Evolutionary conservation across 2,888 invertebrate species (phyloP).

Genomic region (Latheticus oryzae): DNA sequence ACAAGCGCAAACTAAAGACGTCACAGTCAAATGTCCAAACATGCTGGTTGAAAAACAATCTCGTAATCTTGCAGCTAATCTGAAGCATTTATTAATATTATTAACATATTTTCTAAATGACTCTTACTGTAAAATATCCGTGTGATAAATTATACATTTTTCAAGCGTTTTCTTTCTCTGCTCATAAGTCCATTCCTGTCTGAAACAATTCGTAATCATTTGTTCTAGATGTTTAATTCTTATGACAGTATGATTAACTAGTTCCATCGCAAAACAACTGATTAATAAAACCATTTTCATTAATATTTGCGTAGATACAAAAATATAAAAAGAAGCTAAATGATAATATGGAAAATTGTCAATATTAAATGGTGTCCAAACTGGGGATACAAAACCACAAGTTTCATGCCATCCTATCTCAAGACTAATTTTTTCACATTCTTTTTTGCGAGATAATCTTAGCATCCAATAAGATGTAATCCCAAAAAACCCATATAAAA

Average conservation of each 20-base stretch:
- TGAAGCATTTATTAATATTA: background rate
- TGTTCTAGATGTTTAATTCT: constrained; percentile 25
- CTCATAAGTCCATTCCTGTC: background rate
- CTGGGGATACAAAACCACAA: constrained; percentile 22
- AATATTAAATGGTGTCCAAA: constrained; percentile 21
- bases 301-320: constrained; percentile 5
- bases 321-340: constrained; percentile 1
- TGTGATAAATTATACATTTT: constrained; percentile 27
- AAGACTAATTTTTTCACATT: constrained; percentile 12
- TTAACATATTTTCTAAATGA: background rate
- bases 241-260: constrained; percentile 21
- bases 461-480: constrained; percentile 2
- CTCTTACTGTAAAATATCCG: constrained; percentile 16
- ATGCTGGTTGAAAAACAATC: constrained; percentile 16
- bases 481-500: constrained; percentile 5
- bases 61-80: constrained; percentile 20
- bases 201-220: constrained; percentile 28
- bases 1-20: constrained; percentile 15
- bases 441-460: background rate
- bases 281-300: constrained; percentile 21
- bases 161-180: background rate
- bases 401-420: constrained; percentile 10
- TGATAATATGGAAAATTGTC: constrained; percentile 20
- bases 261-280: constrained; percentile 10
- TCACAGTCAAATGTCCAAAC: constrained; percentile 27